phyloP scores from a whole-genome alignment of 2,888 invertebrate species.

The Bedellia somnulentella region DNA sequence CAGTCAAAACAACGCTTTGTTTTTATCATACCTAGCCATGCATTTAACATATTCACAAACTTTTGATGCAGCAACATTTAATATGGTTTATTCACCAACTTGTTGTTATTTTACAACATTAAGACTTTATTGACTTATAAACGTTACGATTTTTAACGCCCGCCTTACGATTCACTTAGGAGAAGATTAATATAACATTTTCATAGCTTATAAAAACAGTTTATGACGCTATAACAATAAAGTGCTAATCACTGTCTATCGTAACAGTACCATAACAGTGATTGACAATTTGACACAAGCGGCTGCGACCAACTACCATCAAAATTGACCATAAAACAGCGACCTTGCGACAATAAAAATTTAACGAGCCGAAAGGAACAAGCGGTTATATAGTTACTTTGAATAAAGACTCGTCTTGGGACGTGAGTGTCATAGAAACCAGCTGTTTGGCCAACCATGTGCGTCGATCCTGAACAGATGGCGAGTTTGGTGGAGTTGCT shows the following conservation, averaged over 20 bases:
- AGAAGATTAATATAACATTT: constrained; percentile 28
- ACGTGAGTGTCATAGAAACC: constrained; percentile 57
- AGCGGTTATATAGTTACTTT: constrained; percentile 28
- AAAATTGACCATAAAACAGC: constrained; percentile 60
- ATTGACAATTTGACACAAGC: constrained; percentile 26
- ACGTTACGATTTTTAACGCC: no score
- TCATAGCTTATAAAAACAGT: constrained; percentile 31
- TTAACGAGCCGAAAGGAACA: constrained; percentile 39
- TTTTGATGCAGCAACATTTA: no score
- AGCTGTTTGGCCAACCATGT: constrained; percentile 41
- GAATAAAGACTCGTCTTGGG: constrained; percentile 38
- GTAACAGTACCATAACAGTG: constrained; percentile 36
- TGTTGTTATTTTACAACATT: no score
- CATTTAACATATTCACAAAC: no score
- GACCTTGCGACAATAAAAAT: constrained; percentile 62
- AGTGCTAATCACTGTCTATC: constrained; percentile 50
- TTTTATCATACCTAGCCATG: no score
- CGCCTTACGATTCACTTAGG: constrained; percentile 13
- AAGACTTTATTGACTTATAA: no score
- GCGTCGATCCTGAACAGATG: constrained; percentile 10
- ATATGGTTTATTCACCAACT: no score
- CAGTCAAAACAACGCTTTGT: constrained; percentile 49
- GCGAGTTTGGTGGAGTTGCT: no score
- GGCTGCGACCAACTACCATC: constrained; percentile 52
- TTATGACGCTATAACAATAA: constrained; percentile 48